Percentiles rank a stretch among this genome's conserved stretches.
These are phyloP conservation scores for Seriola dumerili DNA, from an alignment of 2,113 vertebrate genomes.

Conservation along the genomic window DNA sequence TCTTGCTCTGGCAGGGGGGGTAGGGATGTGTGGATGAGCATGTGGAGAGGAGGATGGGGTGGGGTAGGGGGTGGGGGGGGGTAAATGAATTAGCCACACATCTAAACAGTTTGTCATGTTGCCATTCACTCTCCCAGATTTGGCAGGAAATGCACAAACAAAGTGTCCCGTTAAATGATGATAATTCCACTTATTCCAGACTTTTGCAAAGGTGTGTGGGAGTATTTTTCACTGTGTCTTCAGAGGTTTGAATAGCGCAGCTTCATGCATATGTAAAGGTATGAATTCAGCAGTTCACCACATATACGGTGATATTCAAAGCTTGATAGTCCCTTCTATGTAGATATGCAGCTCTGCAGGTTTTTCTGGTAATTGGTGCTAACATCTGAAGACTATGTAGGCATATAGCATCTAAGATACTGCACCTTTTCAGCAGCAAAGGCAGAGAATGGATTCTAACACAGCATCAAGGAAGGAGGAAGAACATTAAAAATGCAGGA, in stretches of 20 bases:
- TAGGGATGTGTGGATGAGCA: conserved; percentile 33
- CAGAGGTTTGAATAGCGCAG: conserved; percentile 27
- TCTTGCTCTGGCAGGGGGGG: conserved; percentile 39
- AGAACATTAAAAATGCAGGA: conserved; percentile 57
- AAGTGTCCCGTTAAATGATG: conserved; percentile 47
- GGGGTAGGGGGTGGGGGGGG: not conserved
- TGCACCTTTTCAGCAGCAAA: conserved; percentile 42
- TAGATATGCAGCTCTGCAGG: conserved; percentile 57
- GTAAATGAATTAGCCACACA: conserved; percentile 54
- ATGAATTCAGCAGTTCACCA: conserved; percentile 40
- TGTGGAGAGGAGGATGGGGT: not conserved
- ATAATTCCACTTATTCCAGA: conserved; percentile 41
- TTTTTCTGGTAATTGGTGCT: conserved; percentile 67
- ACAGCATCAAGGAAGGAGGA: conserved; percentile 33
- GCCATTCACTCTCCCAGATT: conserved; percentile 48
- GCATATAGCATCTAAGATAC: conserved; percentile 32
- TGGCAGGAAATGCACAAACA: conserved; percentile 47
- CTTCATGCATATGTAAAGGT: conserved; percentile 62
- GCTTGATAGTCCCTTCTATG: conserved; percentile 29
- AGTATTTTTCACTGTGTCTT: conserved; percentile 27
- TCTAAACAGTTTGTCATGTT: conserved; percentile 66
- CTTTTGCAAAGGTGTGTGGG: conserved; percentile 52
- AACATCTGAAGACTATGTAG: conserved; percentile 67
- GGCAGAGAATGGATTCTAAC: conserved; percentile 31
- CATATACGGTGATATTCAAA: conserved; percentile 65